A percentile compares a stretch with the other conserved stretches of the same genome.
These are phyloP conservation scores for Himalopsyche tibetana DNA, from an alignment of 2,888 invertebrate genomes.

Conservation along the genomic window DNA sequence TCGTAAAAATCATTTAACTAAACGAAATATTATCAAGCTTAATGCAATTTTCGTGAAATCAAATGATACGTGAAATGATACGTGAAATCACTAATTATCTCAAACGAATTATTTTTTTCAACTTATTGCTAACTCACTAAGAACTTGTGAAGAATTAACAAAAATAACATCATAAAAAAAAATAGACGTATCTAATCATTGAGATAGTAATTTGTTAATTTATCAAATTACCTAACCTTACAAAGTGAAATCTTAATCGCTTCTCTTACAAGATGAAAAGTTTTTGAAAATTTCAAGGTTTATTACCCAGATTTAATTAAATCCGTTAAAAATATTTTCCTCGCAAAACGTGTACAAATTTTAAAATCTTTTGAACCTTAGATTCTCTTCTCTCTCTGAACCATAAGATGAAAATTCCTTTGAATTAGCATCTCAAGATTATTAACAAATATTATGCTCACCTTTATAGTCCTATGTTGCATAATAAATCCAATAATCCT, in stretches of 20 bases:
- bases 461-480: conserved; percentile 30
- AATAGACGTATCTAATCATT: too few species aligned
- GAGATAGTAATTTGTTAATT: neutral
- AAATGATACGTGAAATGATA: too few species aligned
- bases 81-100: too few species aligned
- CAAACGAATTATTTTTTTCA: too few species aligned
- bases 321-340: conserved; percentile 28
- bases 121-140: too few species aligned
- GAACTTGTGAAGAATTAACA: too few species aligned
- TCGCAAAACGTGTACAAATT: conserved; percentile 38
- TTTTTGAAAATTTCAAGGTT: conserved; percentile 8
- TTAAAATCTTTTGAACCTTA: conserved; percentile 27
- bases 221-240: neutral
- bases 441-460: conserved; percentile 40
- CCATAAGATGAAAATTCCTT: conserved; percentile 40
- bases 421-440: conserved; percentile 37
- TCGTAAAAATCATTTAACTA: too few species aligned
- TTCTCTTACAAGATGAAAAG: neutral
- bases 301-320: conserved; percentile 28
- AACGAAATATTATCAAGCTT: too few species aligned
- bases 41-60: too few species aligned
- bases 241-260: neutral
- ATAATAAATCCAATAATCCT: conserved; percentile 36
- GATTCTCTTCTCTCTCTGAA: conserved; percentile 9
- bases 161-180: too few species aligned